Evolutionary conservation across 2,113 vertebrate species (phyloP), one percentile per base, ranked within the genome.

Genomic region (Zapornia atra): DNA sequence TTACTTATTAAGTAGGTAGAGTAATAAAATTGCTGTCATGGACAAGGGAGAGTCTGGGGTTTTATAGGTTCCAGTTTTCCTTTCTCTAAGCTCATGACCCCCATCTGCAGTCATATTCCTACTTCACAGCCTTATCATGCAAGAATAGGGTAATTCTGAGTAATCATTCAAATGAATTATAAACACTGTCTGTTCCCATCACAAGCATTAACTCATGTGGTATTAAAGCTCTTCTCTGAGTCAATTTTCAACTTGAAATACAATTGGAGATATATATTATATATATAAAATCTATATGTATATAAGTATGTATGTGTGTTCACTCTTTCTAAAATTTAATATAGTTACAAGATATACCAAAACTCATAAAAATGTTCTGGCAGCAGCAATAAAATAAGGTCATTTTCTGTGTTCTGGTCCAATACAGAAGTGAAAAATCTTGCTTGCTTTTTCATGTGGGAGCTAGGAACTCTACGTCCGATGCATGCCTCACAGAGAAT

Each of bases 301-400:
- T 25, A 22, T 29, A 42, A 48, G 21, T 18, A n/a, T 17, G 6
- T 12, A 2, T 26, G 5, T 26, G 10, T 38, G 7, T 1, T 1
- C 36, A 24, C 4, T 22, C 24, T n/a, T 90, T 82, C 11, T 24
- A 56, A 46, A 48, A 60, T 3, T 34, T 42, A 16, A 25, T 1
- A 9, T 60, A 33, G 60, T 71, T 78, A 24, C 8, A 51, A 54
- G 7, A 76, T 26, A 63, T 70, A 84, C 8, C 5, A 42, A 68
- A 86, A 57, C 7, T 78, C 15, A 51, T 59, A 5, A 60, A 34
- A 76, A 34, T 48, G 2, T 46, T 29, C 44, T 31, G 9, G 40
- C 69, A 90, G 4, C 4, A 77, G 6, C 29, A 59, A 71, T 1
- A 75, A 75, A 59, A 48, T 8, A 46, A 28, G 36, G 6, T 7